Conservation (phyloP, 2,888 invertebrate genomes). For the Petrolisthes cinctipes region DNA sequence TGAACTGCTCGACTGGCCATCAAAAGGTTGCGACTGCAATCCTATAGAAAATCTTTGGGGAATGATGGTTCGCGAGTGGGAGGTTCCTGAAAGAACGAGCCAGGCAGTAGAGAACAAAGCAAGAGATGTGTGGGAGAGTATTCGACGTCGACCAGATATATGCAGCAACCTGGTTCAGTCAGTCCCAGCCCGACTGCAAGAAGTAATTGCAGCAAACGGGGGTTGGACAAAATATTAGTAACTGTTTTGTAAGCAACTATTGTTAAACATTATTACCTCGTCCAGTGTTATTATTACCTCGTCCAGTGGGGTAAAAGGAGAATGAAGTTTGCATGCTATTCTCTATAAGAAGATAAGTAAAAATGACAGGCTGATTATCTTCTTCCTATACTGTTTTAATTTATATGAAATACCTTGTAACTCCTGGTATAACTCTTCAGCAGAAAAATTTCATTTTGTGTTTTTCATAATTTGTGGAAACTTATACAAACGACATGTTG, state of each 20-base stretch:
- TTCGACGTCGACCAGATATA: slow-evolving; percentile 3
- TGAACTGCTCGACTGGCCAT: not conserved
- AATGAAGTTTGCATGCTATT: too few species aligned
- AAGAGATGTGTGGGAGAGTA: not conserved
- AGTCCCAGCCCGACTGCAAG: not conserved
- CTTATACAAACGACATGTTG: not conserved
- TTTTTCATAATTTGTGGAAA: not conserved
- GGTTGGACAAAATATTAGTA: not conserved
- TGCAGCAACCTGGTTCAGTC: slow-evolving; percentile 16
- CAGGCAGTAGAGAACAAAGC: slow-evolving; percentile 5
- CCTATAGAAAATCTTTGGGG: not conserved
- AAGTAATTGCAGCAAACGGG: slow-evolving; percentile 11
- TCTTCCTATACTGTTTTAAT: too few species aligned
- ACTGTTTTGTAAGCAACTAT: not conserved
- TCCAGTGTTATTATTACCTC: too few species aligned
- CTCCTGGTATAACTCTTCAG: not conserved
- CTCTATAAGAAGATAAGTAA: too few species aligned
- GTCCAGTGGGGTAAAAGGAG: too few species aligned
- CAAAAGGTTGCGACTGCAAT: slow-evolving; percentile 15
- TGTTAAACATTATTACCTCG: not conserved
- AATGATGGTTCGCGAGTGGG: slow-evolving; percentile 8
- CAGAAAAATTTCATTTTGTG: not conserved
- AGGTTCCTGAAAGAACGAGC: not conserved
- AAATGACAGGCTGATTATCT: too few species aligned
- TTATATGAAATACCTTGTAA: too few species aligned